Evolutionary conservation across 1,140 invertebrate genomes (phyloP).

Genomic region (Leptonema lineaticorne): DNA sequence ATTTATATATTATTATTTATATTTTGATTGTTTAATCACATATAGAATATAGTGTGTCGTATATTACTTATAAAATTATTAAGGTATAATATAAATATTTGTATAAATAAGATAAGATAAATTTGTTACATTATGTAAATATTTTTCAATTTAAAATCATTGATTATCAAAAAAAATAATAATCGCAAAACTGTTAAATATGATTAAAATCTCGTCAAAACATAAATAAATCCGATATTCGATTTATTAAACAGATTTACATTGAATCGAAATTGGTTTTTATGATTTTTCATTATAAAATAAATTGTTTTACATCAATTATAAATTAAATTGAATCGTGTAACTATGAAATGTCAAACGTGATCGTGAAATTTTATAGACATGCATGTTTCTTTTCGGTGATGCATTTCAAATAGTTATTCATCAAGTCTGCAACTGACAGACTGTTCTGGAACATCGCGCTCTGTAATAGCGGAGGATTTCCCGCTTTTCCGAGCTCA

Average conservation of each 20-base stretch:
- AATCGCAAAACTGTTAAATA: too few species aligned
- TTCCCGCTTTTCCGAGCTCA: neutral
- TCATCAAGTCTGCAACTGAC: constrained; percentile 6
- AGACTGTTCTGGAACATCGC: constrained; percentile 5
- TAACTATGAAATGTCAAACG: neutral
- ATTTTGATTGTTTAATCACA: too few species aligned
- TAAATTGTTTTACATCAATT: neutral
- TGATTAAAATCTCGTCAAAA: too few species aligned
- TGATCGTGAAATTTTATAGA: neutral
- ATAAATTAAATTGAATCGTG: neutral
- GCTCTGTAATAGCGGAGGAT: neutral
- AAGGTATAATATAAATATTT: too few species aligned
- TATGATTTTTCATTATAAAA: neutral
- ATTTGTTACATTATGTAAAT: too few species aligned
- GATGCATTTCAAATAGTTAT: constrained; percentile 7
- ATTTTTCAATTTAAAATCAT: too few species aligned
- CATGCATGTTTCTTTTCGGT: neutral
- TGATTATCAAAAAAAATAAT: too few species aligned
- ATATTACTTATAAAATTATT: too few species aligned
- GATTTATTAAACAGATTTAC: neutral
- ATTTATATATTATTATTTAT: too few species aligned
- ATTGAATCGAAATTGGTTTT: neutral
- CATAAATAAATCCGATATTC: too few species aligned
- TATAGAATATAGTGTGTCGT: too few species aligned
- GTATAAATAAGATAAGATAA: too few species aligned